Evolutionary conservation across 2,797 vertebrate genomes (phyloP).

Genomic region (Sebastolobus alascanus): DNA sequence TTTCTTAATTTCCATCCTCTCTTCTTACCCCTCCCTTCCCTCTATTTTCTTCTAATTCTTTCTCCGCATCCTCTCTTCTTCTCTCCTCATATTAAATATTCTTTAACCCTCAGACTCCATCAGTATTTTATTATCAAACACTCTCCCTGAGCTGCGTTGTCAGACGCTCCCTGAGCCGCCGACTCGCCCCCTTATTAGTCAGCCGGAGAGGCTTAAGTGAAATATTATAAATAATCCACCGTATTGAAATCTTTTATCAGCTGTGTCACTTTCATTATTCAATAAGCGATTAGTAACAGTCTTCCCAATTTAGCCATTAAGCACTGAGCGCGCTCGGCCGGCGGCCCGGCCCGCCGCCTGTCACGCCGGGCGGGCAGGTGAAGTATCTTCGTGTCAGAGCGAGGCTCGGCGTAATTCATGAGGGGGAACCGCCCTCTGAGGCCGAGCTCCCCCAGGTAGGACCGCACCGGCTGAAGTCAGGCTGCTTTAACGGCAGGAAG

Average conservation of each 20-base stretch:
- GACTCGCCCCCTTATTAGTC: slow-evolving; percentile 82
- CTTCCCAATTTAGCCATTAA: slow-evolving; percentile 90
- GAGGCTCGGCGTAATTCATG: slow-evolving; percentile 79
- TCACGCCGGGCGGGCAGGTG: slow-evolving; percentile 73
- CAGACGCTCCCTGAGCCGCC: slow-evolving; percentile 75
- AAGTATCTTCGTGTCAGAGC: slow-evolving; percentile 84
- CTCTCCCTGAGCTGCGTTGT: slow-evolving; percentile 45
- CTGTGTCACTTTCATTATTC: slow-evolving; percentile 96
- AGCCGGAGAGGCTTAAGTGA: slow-evolving; percentile 87
- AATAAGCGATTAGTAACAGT: slow-evolving; percentile 91
- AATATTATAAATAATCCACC: slow-evolving; percentile 92
- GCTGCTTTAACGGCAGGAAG: no score
- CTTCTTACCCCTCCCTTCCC: no score
- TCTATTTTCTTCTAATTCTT: no score
- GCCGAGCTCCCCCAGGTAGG: slow-evolving; percentile 48
- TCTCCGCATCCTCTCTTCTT: no score
- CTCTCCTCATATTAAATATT: not conserved
- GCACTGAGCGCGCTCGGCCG: slow-evolving; percentile 71
- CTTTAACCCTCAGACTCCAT: not conserved
- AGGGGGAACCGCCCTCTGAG: slow-evolving; percentile 73
- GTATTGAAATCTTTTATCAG: slow-evolving; percentile 96
- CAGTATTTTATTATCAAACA: slow-evolving; percentile 5
- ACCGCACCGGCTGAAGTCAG: slow-evolving; percentile 3
- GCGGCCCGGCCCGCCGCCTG: slow-evolving; percentile 64
- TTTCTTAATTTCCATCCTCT: not conserved